Conservation (phyloP, 64 coral and sea anemone genomes). For the Actinia tenebrosa region DNA sequence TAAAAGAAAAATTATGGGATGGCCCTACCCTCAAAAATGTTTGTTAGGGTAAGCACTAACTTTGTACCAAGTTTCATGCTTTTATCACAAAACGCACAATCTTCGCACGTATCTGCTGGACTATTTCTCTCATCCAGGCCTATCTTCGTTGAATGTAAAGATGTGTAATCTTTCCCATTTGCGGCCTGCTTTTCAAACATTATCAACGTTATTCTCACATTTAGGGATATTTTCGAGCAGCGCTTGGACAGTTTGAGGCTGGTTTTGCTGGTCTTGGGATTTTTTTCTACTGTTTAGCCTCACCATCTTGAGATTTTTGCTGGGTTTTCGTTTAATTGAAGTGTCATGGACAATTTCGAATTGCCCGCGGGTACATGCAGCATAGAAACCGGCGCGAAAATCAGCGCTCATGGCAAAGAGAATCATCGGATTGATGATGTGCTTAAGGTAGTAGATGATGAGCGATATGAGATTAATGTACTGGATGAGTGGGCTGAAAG, state of each 20-base stretch:
- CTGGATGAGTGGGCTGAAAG: not conserved
- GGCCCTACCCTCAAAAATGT: too few relatives aligned
- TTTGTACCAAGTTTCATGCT: too few relatives aligned
- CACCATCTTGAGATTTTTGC: not conserved
- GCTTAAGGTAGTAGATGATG: conserved; percentile 76
- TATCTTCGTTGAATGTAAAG: too few relatives aligned
- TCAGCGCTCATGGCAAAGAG: conserved; percentile 77
- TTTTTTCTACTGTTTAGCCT: not conserved
- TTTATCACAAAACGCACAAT: too few relatives aligned
- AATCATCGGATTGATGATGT: conserved; percentile 69
- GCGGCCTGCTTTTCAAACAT: not conserved
- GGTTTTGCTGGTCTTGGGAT: conserved; percentile 14
- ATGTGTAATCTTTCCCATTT: not conserved
- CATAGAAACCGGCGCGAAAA: conserved; percentile 48
- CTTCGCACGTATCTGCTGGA: too few relatives aligned
- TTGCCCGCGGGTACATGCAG: not conserved
- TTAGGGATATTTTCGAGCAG: conserved; percentile 9
- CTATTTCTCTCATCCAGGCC: not conserved
- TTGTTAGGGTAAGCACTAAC: too few relatives aligned
- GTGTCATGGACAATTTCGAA: not conserved
- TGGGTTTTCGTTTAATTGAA: not conserved
- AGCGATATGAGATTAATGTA: conserved; percentile 55
- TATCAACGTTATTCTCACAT: not conserved
- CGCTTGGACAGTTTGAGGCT: not conserved
- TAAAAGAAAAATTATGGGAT: too few relatives aligned